Evolutionary conservation across 2,888 invertebrate genomes (phyloP).

Genomic region (Synanthedon vespiformis): DNA sequence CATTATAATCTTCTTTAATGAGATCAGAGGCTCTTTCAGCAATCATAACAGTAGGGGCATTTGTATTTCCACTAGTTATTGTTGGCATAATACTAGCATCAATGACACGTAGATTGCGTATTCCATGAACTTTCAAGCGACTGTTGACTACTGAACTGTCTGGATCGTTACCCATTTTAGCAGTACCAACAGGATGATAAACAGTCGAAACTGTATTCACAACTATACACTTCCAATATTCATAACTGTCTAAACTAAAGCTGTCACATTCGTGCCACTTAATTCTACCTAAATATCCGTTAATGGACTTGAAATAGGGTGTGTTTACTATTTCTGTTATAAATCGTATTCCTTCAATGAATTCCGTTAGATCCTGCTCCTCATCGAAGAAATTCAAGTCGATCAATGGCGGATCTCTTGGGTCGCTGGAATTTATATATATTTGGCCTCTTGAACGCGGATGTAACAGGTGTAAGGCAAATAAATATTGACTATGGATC

Average conservation of each 20-base stretch:
- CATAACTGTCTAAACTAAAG: conserved; percentile 20
- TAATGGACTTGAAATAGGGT: conserved; percentile 26
- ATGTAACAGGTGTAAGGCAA: conserved; percentile 43
- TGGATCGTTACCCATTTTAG: conserved; percentile 66
- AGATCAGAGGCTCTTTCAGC: conserved; percentile 82
- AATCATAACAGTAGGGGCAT: conserved; percentile 84
- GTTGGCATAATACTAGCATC: conserved; percentile 85
- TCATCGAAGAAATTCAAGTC: conserved; percentile 74
- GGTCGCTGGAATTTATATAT: conserved; percentile 65
- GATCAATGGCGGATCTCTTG: conserved; percentile 71
- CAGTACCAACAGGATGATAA: conserved; percentile 78
- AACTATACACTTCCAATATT: conserved; percentile 38
- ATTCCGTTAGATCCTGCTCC: conserved; percentile 54
- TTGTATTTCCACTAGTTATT: conserved; percentile 81
- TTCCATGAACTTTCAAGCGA: conserved; percentile 73
- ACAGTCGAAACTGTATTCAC: conserved; percentile 63
- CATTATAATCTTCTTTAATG: conserved; percentile 64
- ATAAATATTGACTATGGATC: conserved; percentile 28
- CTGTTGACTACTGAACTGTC: conserved; percentile 63
- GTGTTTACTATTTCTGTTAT: conserved; percentile 28
- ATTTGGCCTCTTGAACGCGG: conserved; percentile 69
- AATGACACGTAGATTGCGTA: conserved; percentile 74
- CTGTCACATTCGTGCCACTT: conserved; percentile 26
- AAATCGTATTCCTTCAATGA: conserved; percentile 27
- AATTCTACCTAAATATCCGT: conserved; percentile 25